phyloP scores from a whole-genome alignment of 1,140 invertebrate genomes.

The Zaprionus africanus region DNA sequence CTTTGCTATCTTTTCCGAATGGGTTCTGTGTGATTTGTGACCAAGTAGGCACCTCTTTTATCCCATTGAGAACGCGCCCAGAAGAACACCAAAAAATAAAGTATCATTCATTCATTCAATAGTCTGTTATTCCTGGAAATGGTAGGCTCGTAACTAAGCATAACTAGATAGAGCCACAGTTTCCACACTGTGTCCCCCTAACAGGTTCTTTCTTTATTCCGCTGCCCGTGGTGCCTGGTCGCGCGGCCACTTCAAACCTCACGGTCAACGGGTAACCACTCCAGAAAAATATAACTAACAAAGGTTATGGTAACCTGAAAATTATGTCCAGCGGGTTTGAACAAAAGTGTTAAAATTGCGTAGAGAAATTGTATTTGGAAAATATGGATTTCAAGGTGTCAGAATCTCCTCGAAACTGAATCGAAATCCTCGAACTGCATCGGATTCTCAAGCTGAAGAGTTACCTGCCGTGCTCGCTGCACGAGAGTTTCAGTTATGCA shows the following conservation, averaged over 20 bases:
- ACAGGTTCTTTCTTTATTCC: conserved; percentile 20
- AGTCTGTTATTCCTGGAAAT: conserved; percentile 30
- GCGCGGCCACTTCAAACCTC: conserved; percentile 58
- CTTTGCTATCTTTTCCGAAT: conserved; percentile 23
- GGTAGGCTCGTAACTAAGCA: conserved; percentile 26
- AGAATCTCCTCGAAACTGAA: not conserved
- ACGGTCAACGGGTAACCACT: conserved; percentile 15
- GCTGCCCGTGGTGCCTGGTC: conserved; percentile 35
- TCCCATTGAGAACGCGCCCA: conserved; percentile 34
- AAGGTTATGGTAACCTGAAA: conserved; percentile 32
- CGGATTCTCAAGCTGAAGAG: conserved; percentile 32
- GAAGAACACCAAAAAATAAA: conserved; percentile 12
- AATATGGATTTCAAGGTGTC: conserved; percentile 58
- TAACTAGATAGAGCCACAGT: not conserved
- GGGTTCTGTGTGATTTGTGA: conserved; percentile 43
- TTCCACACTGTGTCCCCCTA: not conserved
- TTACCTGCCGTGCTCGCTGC: conserved; percentile 51
- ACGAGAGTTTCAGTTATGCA: conserved; percentile 16
- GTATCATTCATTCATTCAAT: conserved; percentile 43
- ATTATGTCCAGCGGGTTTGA: conserved; percentile 28
- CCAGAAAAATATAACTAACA: conserved; percentile 28
- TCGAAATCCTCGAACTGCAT: conserved; percentile 28
- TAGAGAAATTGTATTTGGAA: conserved; percentile 47
- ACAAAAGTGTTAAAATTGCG: conserved; percentile 57
- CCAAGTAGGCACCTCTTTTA: conserved; percentile 40